Conservation (phyloP, 2,797 vertebrate species). For the Ctenopoma multispine region DNA sequence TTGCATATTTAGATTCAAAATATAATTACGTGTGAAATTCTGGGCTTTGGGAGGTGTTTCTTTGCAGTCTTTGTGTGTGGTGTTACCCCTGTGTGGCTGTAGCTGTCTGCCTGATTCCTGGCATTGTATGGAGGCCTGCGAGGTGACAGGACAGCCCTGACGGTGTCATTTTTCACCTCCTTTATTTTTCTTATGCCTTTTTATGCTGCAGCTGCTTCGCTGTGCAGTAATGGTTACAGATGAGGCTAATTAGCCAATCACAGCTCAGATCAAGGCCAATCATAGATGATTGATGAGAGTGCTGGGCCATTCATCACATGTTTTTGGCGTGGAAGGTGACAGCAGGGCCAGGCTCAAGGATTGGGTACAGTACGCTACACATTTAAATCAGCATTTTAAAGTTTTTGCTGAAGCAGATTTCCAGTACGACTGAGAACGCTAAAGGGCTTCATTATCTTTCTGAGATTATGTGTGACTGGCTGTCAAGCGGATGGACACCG, state of each 20-base stretch:
- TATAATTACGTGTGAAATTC: conserved; percentile 67
- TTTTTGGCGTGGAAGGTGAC: conserved; percentile 63
- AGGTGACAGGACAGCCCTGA: conserved; percentile 64
- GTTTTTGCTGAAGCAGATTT: conserved; percentile 2
- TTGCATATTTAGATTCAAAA: conserved; percentile 63
- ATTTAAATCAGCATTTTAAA: conserved; percentile 33
- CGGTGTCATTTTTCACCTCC: conserved; percentile 74
- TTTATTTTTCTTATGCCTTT: conserved; percentile 70
- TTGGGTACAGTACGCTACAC: conserved; percentile 61
- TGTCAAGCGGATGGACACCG: too few species aligned
- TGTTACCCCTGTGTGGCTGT: conserved; percentile 38
- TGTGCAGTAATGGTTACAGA: conserved; percentile 77
- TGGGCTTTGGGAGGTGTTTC: conserved; percentile 35
- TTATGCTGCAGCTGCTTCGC: conserved; percentile 67
- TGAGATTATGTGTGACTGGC: not conserved
- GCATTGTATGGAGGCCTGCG: conserved; percentile 52
- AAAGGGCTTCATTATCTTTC: conserved; percentile 6
- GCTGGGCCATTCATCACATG: conserved; percentile 68
- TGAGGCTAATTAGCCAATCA: conserved; percentile 82
- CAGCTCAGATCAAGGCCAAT: conserved; percentile 76
- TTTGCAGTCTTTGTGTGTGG: conserved; percentile 32
- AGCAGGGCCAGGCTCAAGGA: conserved; percentile 36
- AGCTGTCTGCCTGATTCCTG: conserved; percentile 56
- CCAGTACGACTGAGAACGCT: not conserved
- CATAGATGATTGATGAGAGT: conserved; percentile 78